Conservation (phyloP, 1,140 invertebrate species). For the Leptopilina clavipes region DNA sequence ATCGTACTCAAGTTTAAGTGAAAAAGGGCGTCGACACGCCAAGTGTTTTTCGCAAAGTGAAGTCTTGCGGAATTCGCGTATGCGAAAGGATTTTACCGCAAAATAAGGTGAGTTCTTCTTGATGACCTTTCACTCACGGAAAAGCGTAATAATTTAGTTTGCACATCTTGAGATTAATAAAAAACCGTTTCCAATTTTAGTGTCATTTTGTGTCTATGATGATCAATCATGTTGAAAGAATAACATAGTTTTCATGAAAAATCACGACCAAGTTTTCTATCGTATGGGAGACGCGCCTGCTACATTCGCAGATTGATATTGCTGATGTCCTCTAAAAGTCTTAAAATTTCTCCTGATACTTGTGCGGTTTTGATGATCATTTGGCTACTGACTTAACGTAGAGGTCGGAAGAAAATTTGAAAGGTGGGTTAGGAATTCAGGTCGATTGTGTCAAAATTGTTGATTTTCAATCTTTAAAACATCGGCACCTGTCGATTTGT, state of each 20-base stretch:
- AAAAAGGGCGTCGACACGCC: conserved; percentile 13
- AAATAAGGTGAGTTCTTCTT: conserved; percentile 34
- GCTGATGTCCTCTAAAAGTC: not conserved
- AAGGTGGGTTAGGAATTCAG: conserved; percentile 29
- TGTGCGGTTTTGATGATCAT: not conserved
- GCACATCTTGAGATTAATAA: not conserved
- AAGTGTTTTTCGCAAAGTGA: conserved; percentile 8
- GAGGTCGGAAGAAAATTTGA: not conserved
- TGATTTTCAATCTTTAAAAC: conserved; percentile 37
- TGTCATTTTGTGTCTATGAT: not conserved
- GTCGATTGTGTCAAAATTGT: conserved; percentile 58
- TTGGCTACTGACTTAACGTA: not conserved
- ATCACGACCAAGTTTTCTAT: not conserved
- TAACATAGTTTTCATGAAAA: not conserved
- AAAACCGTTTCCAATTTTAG: not conserved
- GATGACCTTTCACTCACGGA: conserved; percentile 38
- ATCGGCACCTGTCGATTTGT: conserved; percentile 51
- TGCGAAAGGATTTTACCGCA: not conserved
- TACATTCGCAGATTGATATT: conserved; percentile 29
- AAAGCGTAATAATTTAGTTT: not conserved
- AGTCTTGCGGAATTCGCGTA: not conserved
- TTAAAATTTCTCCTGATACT: conserved; percentile 1
- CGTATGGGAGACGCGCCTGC: conserved; percentile 27
- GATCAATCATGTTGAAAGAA: not conserved
- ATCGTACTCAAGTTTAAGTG: not conserved